Conservation (phyloP, 2,888 invertebrate genomes). For the Drosophila picticornis region DNA sequence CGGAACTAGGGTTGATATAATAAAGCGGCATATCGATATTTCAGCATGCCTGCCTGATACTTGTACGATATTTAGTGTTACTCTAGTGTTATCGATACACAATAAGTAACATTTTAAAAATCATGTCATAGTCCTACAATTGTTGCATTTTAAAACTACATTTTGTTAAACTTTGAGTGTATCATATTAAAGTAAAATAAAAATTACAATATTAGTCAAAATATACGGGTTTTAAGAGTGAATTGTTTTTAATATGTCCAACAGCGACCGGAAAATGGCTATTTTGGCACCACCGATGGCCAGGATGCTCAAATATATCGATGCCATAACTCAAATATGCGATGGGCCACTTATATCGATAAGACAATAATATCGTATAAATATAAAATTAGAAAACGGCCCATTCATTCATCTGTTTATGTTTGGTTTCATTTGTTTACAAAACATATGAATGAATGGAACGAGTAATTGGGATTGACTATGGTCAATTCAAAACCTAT, state of each 20-base stretch:
- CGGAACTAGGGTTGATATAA: constrained; percentile 30
- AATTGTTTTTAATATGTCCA: not conserved
- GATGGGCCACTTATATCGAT: constrained; percentile 10
- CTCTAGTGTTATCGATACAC: not conserved
- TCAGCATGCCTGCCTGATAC: not conserved
- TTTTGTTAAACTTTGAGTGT: not conserved
- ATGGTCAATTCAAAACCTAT: not conserved
- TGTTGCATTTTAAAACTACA: not conserved
- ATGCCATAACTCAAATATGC: not conserved
- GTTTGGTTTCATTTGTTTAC: constrained; percentile 16
- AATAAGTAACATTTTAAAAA: not conserved
- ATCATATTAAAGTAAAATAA: not conserved
- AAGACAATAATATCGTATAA: not conserved
- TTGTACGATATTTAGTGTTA: not conserved
- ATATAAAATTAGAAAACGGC: constrained; percentile 2
- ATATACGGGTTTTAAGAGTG: not conserved
- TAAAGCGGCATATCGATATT: constrained; percentile 20
- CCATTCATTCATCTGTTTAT: constrained; percentile 8
- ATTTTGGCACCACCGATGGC: not conserved
- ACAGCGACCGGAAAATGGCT: not conserved
- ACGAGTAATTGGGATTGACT: not conserved
- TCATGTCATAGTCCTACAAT: not conserved
- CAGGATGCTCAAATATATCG: not conserved
- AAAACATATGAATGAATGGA: not conserved
- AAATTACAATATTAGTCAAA: not conserved